Evolutionary conservation across 2,888 invertebrate species (phyloP).

Genomic region (Rugalucina vietnamica): DNA sequence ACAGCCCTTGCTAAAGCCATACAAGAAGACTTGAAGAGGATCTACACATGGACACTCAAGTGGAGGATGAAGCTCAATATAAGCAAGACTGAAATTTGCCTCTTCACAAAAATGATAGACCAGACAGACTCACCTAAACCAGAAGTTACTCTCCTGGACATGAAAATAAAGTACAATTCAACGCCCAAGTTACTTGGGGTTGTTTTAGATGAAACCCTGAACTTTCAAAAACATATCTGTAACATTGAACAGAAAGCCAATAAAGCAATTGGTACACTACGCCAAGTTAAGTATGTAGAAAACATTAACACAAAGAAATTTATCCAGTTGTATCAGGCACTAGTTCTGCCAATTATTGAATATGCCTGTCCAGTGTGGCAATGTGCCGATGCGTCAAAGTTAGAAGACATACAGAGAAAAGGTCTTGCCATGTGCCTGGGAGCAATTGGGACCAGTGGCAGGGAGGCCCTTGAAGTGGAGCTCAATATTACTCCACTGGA

Average conservation of each 20-base stretch:
- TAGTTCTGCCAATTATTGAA: conserved; percentile 24
- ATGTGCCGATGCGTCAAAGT: neutral
- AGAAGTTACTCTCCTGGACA: neutral
- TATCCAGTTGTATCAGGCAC: neutral
- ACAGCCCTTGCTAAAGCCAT: neutral
- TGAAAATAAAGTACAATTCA: neutral
- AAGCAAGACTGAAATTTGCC: conserved; percentile 2
- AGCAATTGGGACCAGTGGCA: neutral
- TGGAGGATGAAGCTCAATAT: conserved; percentile 26
- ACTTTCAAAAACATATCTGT: conserved; percentile 16
- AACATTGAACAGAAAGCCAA: neutral
- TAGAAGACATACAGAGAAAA: conserved; percentile 26
- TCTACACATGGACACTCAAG: conserved; percentile 12
- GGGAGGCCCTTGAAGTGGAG: conserved; percentile 12
- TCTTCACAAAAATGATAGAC: neutral
- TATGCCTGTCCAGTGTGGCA: conserved; percentile 36
- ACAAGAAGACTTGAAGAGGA: neutral
- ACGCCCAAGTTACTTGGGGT: conserved; percentile 20
- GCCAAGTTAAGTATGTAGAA: neutral
- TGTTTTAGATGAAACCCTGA: conserved; percentile 9
- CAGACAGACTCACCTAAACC: neutral
- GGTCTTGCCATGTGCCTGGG: conserved; percentile 19
- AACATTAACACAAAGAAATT: neutral
- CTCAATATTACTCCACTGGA: conserved; percentile 17
- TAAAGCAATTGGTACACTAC: neutral